A percentile compares a stretch with the other conserved stretches of the same genome.
Conservation (phyloP, 2,888 invertebrate species). For the Branchinecta sandiegonensis region DNA sequence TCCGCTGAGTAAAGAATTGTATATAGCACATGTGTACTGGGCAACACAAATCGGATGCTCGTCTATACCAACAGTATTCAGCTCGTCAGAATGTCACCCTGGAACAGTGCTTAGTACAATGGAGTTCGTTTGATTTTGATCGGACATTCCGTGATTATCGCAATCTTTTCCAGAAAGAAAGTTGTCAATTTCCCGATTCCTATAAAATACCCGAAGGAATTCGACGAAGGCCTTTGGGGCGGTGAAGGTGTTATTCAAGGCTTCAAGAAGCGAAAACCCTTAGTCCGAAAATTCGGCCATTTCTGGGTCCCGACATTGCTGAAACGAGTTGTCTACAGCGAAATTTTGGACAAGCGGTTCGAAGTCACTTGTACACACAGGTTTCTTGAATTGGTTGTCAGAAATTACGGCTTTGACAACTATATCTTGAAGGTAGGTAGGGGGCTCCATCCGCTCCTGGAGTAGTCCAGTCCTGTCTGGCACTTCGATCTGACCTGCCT, state of each 20-base stretch:
- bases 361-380: constrained; percentile 67
- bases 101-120: no score
- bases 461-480: neutral
- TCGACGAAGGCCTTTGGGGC: constrained; percentile 81
- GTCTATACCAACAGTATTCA: no score
- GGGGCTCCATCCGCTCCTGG: neutral
- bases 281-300: constrained; percentile 53
- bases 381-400: constrained; percentile 67
- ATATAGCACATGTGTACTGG: no score
- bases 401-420: constrained; percentile 82
- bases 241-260: constrained; percentile 89
- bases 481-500: neutral
- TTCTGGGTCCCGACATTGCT: constrained; percentile 75
- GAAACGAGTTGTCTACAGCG: constrained; percentile 69
- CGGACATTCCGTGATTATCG: constrained; percentile 16
- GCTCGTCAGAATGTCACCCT: no score
- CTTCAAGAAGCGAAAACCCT: constrained; percentile 49
- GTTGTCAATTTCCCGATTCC: constrained; percentile 63
- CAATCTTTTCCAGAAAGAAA: constrained; percentile 38
- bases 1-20: no score
- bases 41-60: no score
- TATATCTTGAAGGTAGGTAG: constrained; percentile 66
- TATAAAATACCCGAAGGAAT: constrained; percentile 58
- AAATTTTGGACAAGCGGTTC: constrained; percentile 71
- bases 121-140: no score